Evolutionary conservation across 2,888 invertebrate species (phyloP).

Genomic region (Rutpela maculata): DNA sequence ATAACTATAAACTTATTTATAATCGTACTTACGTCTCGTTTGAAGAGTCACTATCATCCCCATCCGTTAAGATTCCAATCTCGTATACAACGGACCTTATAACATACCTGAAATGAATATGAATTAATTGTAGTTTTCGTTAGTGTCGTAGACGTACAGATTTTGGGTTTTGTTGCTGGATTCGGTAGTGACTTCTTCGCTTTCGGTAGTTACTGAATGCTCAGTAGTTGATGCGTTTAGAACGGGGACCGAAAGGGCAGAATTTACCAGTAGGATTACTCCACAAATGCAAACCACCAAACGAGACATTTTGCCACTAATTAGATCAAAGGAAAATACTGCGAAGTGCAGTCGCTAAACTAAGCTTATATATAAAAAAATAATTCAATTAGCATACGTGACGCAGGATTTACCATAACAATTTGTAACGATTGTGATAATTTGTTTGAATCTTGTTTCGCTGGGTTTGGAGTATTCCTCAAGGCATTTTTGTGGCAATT

Average conservation of each 20-base stretch:
- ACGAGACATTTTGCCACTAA: constrained; percentile 42
- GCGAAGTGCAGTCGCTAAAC: constrained; percentile 28
- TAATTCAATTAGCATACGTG: constrained; percentile 56
- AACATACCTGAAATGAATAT: constrained; percentile 73
- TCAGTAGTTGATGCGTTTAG: background rate
- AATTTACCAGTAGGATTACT: constrained; percentile 32
- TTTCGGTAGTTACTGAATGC: constrained; percentile 29
- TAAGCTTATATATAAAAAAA: constrained; percentile 50
- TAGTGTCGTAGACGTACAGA: constrained; percentile 38
- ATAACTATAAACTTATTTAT: no score
- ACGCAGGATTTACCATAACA: constrained; percentile 47
- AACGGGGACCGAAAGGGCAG: constrained; percentile 33
- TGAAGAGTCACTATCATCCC: constrained; percentile 68
- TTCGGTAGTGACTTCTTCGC: constrained; percentile 37
- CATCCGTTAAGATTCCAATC: constrained; percentile 78
- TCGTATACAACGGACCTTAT: constrained; percentile 78
- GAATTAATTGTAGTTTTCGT: constrained; percentile 3
- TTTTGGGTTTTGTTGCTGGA: constrained; percentile 43
- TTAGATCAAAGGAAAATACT: constrained; percentile 40
- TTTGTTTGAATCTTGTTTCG: constrained; percentile 19
- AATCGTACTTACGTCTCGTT: constrained; percentile 68
- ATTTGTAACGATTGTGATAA: constrained; percentile 38
- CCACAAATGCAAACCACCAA: constrained; percentile 28
- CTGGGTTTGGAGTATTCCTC: background rate
- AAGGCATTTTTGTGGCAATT: background rate